phyloP scores from a whole-genome alignment of 2,797 vertebrate species.

The Atherinosoma microstoma region DNA sequence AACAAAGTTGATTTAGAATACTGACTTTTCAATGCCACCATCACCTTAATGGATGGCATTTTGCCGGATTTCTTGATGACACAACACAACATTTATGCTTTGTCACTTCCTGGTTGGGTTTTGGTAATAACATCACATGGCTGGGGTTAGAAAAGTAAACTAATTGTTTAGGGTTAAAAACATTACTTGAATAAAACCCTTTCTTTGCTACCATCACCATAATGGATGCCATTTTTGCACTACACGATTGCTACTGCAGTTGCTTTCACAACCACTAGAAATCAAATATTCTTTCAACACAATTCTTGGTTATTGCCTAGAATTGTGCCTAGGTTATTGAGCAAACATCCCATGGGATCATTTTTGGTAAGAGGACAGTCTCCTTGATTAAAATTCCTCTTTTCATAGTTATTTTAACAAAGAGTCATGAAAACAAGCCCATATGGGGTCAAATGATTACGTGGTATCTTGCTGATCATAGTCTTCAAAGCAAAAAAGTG shows the following conservation, averaged over 20 bases:
- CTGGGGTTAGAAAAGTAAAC: too few relatives aligned
- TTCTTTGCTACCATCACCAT: too few relatives aligned
- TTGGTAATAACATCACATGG: too few relatives aligned
- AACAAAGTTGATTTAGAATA: neutral
- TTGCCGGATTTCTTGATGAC: neutral
- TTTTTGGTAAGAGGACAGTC: too few relatives aligned
- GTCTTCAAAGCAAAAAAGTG: slow-evolving; percentile 9
- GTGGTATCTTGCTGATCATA: neutral
- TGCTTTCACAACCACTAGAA: neutral
- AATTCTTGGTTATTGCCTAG: neutral
- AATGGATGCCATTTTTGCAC: neutral
- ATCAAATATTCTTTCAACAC: neutral
- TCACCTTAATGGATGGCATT: neutral
- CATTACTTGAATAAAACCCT: too few relatives aligned
- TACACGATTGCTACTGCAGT: neutral
- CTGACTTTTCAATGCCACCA: neutral
- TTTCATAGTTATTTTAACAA: too few relatives aligned
- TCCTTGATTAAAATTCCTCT: too few relatives aligned
- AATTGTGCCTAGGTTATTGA: neutral
- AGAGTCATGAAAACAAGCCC: too few relatives aligned
- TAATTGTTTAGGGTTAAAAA: too few relatives aligned
- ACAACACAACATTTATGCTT: neutral
- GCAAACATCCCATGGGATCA: neutral
- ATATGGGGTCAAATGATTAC: neutral
- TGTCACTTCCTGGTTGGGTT: neutral